Evolutionary conservation across 1,140 invertebrate genomes (phyloP), one percentile per base, ranked within the genome.

Genomic region (Antheraea mylitta): DNA sequence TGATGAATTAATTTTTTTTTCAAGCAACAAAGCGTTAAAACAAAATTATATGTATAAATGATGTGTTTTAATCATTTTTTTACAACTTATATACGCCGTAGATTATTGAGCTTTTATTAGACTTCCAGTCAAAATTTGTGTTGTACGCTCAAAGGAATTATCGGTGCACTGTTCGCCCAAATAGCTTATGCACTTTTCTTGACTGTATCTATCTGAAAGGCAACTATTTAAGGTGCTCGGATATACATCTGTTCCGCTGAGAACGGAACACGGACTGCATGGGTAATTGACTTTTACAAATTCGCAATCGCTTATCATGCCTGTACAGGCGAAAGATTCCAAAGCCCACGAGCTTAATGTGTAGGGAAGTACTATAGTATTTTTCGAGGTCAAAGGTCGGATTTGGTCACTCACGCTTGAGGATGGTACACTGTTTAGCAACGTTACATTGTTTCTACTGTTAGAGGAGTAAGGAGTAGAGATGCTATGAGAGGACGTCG

Each of bases 271-370:
- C 0, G 78, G 77, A 66, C 81, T 85, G 81, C 79, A 83, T 0
- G 78, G 80, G 42, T 75, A 83, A 8, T 68, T 73, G 3, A 73
- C 68, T 19, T 74, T 78, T 18, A 81, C 18, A 42, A 11, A 3
- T 42, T 42, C 38, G 18, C 48, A 7, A 64, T 18, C 18, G 8
- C 72, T 66, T 4, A 71, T 66, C 18, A 66, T 42, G 8, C 74
- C 72, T 4, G 71, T 65, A 62, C 80, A 85, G 3, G 76, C 79
- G 18, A 78, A 83, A 5, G 77, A 66, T 53, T 85, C 77, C 18
- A 85, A 0, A 6, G 81, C 81, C 84, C 86, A 86, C 8, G 81
- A 80, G 48, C 76, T 79, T 0, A 80, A 72, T 0, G 80, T 84
- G 6, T 66, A 66, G 6, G 45, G 53, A 58, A 8, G 30, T n/a